These are phyloP conservation scores for Lepidurus apus DNA, from an alignment of 1,140 invertebrate species.

Conservation along the genomic window DNA sequence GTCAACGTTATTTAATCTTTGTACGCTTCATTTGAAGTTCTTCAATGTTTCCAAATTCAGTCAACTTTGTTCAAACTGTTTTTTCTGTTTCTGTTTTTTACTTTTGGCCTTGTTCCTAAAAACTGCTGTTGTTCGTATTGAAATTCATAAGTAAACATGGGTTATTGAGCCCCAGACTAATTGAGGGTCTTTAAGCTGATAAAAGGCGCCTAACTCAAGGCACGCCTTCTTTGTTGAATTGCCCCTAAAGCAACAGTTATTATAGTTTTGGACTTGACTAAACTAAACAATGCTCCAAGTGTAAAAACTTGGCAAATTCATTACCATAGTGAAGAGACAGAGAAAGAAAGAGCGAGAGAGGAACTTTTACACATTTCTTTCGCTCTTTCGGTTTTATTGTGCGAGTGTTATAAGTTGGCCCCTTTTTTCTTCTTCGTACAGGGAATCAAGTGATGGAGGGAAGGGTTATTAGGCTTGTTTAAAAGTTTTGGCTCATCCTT, in stretches of 20 bases:
- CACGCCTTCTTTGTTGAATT: neutral
- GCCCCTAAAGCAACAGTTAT: neutral
- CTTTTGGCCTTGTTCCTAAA: neutral
- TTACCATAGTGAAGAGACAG: no score
- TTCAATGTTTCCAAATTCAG: neutral
- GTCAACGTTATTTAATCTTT: no score
- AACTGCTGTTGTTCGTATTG: no score
- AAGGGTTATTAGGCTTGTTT: no score
- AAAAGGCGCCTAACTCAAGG: neutral
- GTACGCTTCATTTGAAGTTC: neutral
- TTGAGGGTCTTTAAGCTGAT: slow-evolving; percentile 14
- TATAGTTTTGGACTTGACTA: neutral
- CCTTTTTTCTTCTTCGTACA: no score
- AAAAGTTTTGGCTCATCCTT: no score
- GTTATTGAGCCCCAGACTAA: neutral
- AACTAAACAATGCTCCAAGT: neutral
- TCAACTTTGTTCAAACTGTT: neutral
- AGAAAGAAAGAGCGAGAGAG: no score
- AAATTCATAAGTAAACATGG: neutral
- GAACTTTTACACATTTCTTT: no score
- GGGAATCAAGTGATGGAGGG: no score
- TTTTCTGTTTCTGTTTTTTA: neutral
- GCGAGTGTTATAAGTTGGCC: no score
- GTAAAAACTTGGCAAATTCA: no score
- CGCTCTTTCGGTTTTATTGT: no score